Conservation (phyloP, 1,140 invertebrate genomes). For the Pseudomyrmex sp. region DNA sequence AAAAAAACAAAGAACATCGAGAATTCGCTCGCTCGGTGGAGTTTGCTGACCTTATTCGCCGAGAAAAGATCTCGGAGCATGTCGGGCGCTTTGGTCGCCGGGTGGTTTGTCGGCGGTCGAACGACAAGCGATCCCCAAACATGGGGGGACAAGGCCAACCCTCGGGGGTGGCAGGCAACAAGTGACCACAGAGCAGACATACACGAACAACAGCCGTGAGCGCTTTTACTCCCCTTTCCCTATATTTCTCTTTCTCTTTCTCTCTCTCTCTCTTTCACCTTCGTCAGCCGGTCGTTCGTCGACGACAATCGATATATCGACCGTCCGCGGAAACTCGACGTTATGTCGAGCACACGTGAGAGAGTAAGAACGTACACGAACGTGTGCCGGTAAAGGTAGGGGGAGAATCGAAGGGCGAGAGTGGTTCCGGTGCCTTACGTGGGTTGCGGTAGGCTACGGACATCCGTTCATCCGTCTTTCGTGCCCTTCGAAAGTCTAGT, state of each 20-base stretch:
- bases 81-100: constrained; percentile 19
- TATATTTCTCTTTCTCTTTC: not conserved
- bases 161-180: constrained; percentile 83
- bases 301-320: constrained; percentile 83
- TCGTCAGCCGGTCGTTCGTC: constrained; percentile 78
- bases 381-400: not conserved
- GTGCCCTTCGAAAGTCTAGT: constrained; percentile 62
- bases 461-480: constrained; percentile 73
- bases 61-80: constrained; percentile 49
- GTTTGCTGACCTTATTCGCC: constrained; percentile 39
- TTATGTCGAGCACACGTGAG: constrained; percentile 69
- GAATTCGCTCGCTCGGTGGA: constrained; percentile 46
- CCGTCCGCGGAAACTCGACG: constrained; percentile 66
- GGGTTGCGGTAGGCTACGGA: constrained; percentile 83
- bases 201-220: constrained; percentile 66
- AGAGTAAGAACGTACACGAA: constrained; percentile 57
- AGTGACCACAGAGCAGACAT: constrained; percentile 82
- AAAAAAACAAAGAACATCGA: constrained; percentile 45
- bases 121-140: constrained; percentile 81
- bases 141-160: constrained; percentile 81
- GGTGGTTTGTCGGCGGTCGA: constrained; percentile 73
- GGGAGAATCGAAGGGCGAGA: constrained; percentile 55
- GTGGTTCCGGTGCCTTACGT: constrained; percentile 75
- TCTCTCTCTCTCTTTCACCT: constrained; percentile 11
- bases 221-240: constrained; percentile 45